Evolutionary conservation across 2,113 vertebrate genomes (phyloP).

Genomic region (Cepphus grylle): DNA sequence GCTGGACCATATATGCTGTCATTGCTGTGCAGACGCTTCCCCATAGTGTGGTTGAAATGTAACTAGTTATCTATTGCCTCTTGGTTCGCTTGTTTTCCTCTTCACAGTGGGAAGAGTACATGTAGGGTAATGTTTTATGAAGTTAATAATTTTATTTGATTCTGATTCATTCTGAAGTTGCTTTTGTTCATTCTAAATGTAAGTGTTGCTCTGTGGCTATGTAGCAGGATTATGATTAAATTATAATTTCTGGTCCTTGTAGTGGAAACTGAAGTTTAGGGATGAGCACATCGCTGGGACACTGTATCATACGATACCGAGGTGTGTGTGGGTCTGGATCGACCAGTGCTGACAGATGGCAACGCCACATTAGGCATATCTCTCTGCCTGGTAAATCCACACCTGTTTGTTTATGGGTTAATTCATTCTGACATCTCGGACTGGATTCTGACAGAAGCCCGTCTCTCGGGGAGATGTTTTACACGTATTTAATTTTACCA

Average conservation of each 20-base stretch:
- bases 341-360: neutral
- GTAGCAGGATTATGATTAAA: neutral
- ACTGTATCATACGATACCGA: rapidly evolving
- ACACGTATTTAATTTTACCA: neutral
- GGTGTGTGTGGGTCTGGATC: rapidly evolving
- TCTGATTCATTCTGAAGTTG: neutral
- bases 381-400: neutral
- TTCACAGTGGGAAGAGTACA: neutral
- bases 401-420: neutral
- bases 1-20: neutral
- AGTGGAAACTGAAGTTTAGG: neutral
- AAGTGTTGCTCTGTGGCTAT: neutral
- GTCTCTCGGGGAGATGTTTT: neutral
- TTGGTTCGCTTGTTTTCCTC: neutral
- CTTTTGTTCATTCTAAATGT: neutral
- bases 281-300: neutral
- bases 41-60: neutral
- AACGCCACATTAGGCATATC: rapidly evolving
- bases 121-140: neutral
- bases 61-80: neutral
- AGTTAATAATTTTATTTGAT: neutral
- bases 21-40: neutral
- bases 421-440: neutral
- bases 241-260: neutral
- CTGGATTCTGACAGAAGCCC: neutral